Percentiles rank a stretch among this genome's conserved stretches.
These are phyloP conservation scores for Mus spretus DNA, from an alignment of 2,797 vertebrate genomes.

Conservation along the genomic window DNA sequence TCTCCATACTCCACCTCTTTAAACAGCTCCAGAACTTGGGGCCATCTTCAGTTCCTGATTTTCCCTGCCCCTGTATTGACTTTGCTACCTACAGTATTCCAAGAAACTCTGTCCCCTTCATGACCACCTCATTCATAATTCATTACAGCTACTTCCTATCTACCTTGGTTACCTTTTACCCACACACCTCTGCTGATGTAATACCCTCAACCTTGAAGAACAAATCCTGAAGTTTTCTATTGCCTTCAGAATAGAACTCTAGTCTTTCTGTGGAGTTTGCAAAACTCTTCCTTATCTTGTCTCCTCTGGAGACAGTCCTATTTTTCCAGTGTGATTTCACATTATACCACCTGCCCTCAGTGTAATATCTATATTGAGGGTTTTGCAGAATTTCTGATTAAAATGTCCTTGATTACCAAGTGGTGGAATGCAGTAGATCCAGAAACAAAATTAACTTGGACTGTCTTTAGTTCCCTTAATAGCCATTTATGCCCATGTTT, in stretches of 20 bases:
- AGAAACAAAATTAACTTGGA: not conserved
- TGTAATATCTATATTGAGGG: not conserved
- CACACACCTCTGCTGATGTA: not conserved
- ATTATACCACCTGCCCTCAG: not conserved
- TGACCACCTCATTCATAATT: not conserved
- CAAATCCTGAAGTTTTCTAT: not conserved
- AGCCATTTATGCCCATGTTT: not conserved
- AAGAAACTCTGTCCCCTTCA: not conserved
- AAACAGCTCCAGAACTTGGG: not conserved
- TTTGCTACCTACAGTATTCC: not conserved
- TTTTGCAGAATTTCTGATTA: not conserved
- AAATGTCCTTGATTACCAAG: not conserved
- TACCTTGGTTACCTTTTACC: not conserved
- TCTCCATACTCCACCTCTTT: not conserved
- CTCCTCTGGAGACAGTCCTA: not conserved
- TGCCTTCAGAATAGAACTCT: slow-evolving; percentile 10
- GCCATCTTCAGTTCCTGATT: not conserved
- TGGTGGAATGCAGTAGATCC: not conserved
- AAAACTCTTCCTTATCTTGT: not conserved
- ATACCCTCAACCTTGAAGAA: not conserved
- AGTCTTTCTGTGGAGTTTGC: not conserved
- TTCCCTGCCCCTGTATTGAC: not conserved
- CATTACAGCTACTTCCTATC: not conserved
- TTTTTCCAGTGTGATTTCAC: not conserved
- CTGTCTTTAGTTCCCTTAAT: not conserved